Evolutionary conservation across 1,140 invertebrate species (phyloP).

Genomic region (Eubasilissa regina): DNA sequence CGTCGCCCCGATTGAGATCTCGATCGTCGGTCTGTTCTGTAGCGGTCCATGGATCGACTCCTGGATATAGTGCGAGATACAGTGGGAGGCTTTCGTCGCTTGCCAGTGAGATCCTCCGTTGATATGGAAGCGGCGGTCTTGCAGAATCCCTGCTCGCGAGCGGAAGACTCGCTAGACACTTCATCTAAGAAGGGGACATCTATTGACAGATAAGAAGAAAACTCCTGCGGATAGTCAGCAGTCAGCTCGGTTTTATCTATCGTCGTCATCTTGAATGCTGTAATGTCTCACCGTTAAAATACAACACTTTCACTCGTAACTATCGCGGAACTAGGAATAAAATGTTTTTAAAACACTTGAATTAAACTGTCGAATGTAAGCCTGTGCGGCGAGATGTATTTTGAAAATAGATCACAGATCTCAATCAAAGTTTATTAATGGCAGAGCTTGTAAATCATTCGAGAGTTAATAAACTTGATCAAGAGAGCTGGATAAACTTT

Average conservation of each 20-base stretch:
- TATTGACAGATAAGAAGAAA: conserved; percentile 50
- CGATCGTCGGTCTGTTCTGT: conserved; percentile 42
- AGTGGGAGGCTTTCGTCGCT: conserved; percentile 20
- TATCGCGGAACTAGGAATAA: too few species aligned
- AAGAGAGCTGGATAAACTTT: conserved; percentile 16
- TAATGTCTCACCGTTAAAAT: conserved; percentile 28
- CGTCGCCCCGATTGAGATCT: conserved; percentile 58
- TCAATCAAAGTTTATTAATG: conserved; percentile 13
- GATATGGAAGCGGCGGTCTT: conserved; percentile 32
- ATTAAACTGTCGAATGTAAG: too few species aligned
- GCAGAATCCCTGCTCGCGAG: conserved; percentile 35
- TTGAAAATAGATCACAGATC: not conserved
- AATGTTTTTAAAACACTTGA: too few species aligned
- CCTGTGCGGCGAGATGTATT: too few species aligned
- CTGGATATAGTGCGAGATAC: conserved; percentile 50
- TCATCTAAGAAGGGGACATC: conserved; percentile 52
- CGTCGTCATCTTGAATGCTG: conserved; percentile 48
- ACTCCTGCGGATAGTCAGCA: conserved; percentile 51
- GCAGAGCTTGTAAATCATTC: not conserved
- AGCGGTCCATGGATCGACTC: conserved; percentile 54
- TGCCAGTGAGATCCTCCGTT: conserved; percentile 49
- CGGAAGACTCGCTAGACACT: conserved; percentile 45
- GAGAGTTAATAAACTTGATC: not conserved
- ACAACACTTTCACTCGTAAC: not conserved
- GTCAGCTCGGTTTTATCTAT: conserved; percentile 43